Percentiles rank a stretch among this genome's conserved stretches.
Conservation (phyloP, 2,113 vertebrate genomes). For the Lonchura striata region DNA sequence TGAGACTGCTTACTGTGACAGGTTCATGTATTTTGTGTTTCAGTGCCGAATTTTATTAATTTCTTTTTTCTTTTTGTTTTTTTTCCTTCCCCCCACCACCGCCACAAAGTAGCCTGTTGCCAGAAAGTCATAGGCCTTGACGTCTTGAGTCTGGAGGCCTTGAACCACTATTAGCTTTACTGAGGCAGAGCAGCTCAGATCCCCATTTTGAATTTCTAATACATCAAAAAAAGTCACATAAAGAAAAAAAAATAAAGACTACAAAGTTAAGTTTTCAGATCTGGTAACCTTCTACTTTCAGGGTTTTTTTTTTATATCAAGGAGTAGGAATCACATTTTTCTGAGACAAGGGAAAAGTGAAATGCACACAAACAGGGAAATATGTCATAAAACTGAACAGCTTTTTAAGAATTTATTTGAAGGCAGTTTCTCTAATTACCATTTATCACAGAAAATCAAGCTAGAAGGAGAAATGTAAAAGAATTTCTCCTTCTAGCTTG, state of each 20-base stretch:
- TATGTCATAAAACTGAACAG: background rate
- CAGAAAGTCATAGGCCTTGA: background rate
- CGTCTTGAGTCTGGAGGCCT: background rate
- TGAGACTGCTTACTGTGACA: conserved; percentile 91
- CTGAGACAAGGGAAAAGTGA: background rate
- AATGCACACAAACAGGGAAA: conserved; percentile 15
- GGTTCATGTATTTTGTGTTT: conserved; percentile 82
- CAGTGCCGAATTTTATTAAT: conserved; percentile 77
- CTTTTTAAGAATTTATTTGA: conserved; percentile 20
- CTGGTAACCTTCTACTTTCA: background rate
- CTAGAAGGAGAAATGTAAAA: background rate
- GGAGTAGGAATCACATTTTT: background rate
- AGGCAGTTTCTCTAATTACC: conserved; percentile 25
- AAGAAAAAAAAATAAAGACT: background rate
- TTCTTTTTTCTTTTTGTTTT: conserved; percentile 56
- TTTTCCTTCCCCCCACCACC: conserved; percentile 56
- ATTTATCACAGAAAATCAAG: background rate
- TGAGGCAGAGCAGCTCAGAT: background rate
- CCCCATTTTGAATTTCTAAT: background rate
- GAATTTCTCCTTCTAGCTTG: background rate
- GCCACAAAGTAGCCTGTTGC: conserved; percentile 81
- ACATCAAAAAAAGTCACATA: background rate
- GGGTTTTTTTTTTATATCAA: background rate
- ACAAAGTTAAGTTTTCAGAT: background rate
- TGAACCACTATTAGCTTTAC: background rate